These are phyloP conservation scores for Epizoanthus illoricatus DNA, from an alignment of 92 coral and sea anemone species.

Conservation along the genomic window DNA sequence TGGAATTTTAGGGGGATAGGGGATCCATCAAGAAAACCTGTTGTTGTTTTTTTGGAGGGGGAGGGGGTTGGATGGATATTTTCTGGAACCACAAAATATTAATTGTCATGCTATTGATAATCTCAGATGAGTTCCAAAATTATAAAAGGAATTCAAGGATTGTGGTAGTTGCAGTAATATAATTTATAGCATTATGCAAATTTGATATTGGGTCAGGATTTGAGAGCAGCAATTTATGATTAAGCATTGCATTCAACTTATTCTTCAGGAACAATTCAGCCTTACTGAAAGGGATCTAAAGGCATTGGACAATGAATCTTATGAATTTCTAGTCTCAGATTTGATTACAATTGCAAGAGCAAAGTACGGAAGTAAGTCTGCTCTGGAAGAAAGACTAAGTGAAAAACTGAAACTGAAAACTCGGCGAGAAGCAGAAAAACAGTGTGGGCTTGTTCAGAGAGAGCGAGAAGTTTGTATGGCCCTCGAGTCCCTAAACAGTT, in stretches of 20 bases:
- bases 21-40: no score
- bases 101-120: no score
- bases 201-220: no score
- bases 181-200: no score
- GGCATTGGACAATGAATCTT: slow-evolving; percentile 84
- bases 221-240: no score
- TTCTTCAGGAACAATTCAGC: slow-evolving; percentile 89
- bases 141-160: no score
- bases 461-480: slow-evolving; percentile 87
- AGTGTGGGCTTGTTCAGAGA: slow-evolving; percentile 81
- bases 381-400: slow-evolving; percentile 72
- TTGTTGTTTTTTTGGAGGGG: no score
- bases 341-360: slow-evolving; percentile 89
- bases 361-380: slow-evolving; percentile 87
- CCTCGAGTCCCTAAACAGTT: slow-evolving; percentile 72
- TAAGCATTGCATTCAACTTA: not conserved
- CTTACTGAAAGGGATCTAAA: slow-evolving; percentile 93
- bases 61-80: no score
- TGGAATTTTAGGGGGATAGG: no score
- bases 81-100: no score
- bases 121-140: no score
- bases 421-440: slow-evolving; percentile 93
- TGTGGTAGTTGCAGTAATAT: no score
- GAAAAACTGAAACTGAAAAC: slow-evolving; percentile 75
- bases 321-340: slow-evolving; percentile 91